A percentile compares a stretch with the other conserved stretches of the same genome.
phyloP scores from a whole-genome alignment of 2,797 vertebrate species.

The Spea hammondii region DNA sequence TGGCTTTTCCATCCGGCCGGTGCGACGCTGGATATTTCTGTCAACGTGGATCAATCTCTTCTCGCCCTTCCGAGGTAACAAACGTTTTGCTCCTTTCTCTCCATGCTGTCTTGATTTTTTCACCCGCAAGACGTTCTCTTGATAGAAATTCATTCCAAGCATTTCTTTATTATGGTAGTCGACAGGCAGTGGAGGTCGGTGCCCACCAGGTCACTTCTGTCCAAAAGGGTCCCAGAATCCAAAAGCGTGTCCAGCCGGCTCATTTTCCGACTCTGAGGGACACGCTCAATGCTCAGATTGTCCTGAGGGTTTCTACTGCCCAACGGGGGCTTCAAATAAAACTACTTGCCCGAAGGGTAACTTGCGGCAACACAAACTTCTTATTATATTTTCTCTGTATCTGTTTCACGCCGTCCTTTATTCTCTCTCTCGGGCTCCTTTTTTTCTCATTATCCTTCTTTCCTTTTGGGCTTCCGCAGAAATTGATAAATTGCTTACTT shows the following conservation, averaged over 20 bases:
- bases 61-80: constrained; percentile 56
- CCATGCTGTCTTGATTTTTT: no score
- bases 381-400: neutral
- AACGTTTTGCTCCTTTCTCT: no score
- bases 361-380: neutral
- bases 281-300: constrained; percentile 55
- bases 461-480: no score
- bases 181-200: constrained; percentile 51
- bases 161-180: constrained; percentile 36
- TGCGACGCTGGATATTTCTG: constrained; percentile 65
- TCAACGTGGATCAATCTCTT: constrained; percentile 53
- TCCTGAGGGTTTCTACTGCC: constrained; percentile 62
- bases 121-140: neutral
- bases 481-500: no score
- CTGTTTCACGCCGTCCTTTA: neutral
- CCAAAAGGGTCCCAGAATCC: constrained; percentile 55
- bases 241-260: constrained; percentile 57
- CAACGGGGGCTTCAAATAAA: constrained; percentile 41
- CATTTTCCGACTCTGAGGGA: constrained; percentile 51
- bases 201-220: constrained; percentile 61
- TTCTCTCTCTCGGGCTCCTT: neutral
- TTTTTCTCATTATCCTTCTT: no score
- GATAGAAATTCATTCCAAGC: neutral
- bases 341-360: constrained; percentile 57
- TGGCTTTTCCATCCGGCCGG: constrained; percentile 54